Evolutionary conservation across 2,888 invertebrate species (phyloP), one percentile per base, ranked within the genome.

Genomic region (Lasius platythorax): DNA sequence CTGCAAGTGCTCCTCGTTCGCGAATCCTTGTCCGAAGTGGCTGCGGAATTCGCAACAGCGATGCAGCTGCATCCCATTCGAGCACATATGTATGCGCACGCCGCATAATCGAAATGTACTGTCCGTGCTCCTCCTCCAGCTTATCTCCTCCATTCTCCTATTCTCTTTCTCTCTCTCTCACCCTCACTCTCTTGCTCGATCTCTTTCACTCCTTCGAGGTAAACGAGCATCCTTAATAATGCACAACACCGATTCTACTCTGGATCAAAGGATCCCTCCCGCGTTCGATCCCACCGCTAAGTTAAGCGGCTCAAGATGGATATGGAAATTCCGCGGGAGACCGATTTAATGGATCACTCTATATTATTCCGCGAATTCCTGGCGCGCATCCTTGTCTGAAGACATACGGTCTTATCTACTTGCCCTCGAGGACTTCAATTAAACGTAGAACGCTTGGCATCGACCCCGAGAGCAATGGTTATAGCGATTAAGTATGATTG

Each of bases 311-410:
- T 82, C 72, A 82, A 82, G 73, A 79, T 68, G 82, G 83, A 83
- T 84, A 86, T 85, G 85, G 82, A 85, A 87, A 89, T 87, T 74
- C 82, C 83, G 75, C 73, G 37, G 79, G 46, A 72, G 72, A 61
- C 73, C 68, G 73, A 73, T 72, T 72, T 81, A 81, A 81, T 81
- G 79, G 79, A 81, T 81, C 79, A 73, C 73, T 61, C 73, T 73
- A 73, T 81, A 81, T 79, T 81, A 81, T 81, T 81, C 73, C 46
- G 79, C 61, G 46, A 81, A 81, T 81, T 61, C 43, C 79, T 63
- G 61, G 73, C 61, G 73, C 72, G 61, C 72, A 46, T 50, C 37
- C 61, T 50, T 28, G 46, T 61, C 98, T 92, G 61, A 64, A 40
- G 40, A 53, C 76, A 37, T n/a, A 37, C 40, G 40, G 37, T 37